Percentiles rank a stretch among this genome's conserved stretches.
Conservation (phyloP, 1,140 invertebrate species). For the Berghia stephanieae region DNA sequence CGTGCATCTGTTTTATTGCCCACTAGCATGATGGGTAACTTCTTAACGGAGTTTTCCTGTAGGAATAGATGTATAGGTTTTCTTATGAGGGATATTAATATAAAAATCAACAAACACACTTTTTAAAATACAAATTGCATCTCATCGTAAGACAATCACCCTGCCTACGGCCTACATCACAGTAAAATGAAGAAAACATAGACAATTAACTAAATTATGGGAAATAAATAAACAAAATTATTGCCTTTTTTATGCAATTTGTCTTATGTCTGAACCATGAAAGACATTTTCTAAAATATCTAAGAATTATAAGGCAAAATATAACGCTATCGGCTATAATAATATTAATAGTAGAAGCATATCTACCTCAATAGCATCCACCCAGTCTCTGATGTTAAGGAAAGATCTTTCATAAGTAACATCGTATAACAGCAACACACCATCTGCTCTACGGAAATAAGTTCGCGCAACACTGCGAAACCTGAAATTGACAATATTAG, state of each 20-base stretch:
- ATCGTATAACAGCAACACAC: slow-evolving; percentile 65
- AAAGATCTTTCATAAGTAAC: slow-evolving; percentile 65
- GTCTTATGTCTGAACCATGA: no score
- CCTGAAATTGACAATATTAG: slow-evolving; percentile 37
- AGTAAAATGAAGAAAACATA: neutral
- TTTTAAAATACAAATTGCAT: no score
- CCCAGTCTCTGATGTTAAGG: slow-evolving; percentile 64
- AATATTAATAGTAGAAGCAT: no score
- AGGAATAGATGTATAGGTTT: no score
- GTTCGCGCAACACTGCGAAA: slow-evolving; percentile 66
- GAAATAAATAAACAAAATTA: no score
- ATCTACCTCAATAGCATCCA: slow-evolving; percentile 61
- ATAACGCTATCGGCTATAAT: no score
- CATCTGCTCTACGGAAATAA: slow-evolving; percentile 65
- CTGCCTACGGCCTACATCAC: no score
- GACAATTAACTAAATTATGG: neutral
- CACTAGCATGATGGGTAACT: slow-evolving; percentile 71
- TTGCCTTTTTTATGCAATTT: no score
- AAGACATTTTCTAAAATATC: no score
- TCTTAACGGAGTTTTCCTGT: slow-evolving; percentile 61
- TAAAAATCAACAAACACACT: slow-evolving; percentile 29
- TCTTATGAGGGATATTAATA: slow-evolving; percentile 34
- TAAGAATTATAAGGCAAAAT: no score
- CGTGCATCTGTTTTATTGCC: slow-evolving; percentile 72
- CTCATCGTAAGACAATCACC: neutral